Evolutionary conservation across 2,888 invertebrate genomes (phyloP).

Genomic region (Dusona sp.): DNA sequence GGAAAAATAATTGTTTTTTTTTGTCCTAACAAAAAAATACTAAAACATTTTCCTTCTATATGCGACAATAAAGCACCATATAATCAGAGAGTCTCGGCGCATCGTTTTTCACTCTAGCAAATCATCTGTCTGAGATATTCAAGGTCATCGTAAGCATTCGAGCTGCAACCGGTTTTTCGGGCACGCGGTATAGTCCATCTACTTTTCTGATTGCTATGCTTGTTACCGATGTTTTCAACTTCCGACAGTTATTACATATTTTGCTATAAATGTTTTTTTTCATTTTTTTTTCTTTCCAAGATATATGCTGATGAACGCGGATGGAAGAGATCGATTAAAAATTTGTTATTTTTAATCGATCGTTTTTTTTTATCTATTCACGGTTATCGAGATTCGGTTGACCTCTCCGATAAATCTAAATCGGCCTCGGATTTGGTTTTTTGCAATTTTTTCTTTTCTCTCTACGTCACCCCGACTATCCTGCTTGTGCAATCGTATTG

Average conservation of each 20-base stretch:
- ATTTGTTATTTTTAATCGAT: not conserved
- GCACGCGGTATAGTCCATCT: slow-evolving; percentile 23
- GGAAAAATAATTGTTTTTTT: slow-evolving; percentile 32
- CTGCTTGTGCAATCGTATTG: slow-evolving; percentile 35
- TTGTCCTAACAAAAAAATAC: slow-evolving; percentile 2
- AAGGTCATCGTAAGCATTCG: slow-evolving; percentile 68
- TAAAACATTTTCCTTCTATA: not conserved
- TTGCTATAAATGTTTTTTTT: not conserved
- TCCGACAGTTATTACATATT: not conserved
- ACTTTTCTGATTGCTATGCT: slow-evolving; percentile 20
- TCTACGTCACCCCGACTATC: slow-evolving; percentile 10
- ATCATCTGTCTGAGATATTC: slow-evolving; percentile 60
- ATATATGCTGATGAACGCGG: not conserved
- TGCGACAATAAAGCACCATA: not conserved
- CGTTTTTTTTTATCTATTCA: not conserved
- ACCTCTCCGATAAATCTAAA: slow-evolving; percentile 48
- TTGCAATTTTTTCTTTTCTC: not conserved
- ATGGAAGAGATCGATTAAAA: not conserved
- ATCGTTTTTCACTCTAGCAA: slow-evolving; percentile 3
- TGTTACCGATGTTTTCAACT: not conserved
- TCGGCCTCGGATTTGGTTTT: not conserved
- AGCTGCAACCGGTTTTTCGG: slow-evolving; percentile 70
- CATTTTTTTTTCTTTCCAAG: not conserved
- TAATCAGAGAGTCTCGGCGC: slow-evolving; percentile 1
- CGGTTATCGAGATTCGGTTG: slow-evolving; percentile 53